Evolutionary conservation across 2,888 invertebrate species (phyloP).

Genomic region (Chelonus formosanus): DNA sequence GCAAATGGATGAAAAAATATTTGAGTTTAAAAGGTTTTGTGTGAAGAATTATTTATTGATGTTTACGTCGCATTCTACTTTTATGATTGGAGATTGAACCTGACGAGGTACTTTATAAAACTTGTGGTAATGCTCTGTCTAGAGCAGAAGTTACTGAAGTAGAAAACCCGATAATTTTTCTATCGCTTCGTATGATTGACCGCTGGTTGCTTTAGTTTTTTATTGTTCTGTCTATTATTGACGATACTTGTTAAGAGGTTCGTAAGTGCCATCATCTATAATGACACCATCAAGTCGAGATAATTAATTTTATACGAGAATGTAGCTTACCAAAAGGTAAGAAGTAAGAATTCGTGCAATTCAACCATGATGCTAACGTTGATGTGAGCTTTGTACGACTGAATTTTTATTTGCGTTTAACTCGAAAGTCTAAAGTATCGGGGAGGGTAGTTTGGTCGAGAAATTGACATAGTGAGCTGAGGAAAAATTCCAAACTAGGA

Average conservation of each 20-base stretch:
- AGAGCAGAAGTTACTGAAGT: constrained; percentile 28
- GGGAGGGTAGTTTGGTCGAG: constrained; percentile 15
- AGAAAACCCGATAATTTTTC: constrained; percentile 25
- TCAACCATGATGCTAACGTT: constrained; percentile 47
- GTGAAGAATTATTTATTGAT: not conserved
- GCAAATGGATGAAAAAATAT: not conserved
- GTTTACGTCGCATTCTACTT: not conserved
- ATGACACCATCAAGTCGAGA: not conserved
- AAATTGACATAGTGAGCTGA: constrained; percentile 11
- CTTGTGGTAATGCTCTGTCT: constrained; percentile 6
- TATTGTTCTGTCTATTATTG: not conserved
- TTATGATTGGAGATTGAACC: not conserved
- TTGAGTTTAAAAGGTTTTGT: not conserved
- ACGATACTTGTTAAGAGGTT: not conserved
- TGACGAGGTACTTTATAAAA: constrained; percentile 16
- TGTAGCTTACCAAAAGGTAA: constrained; percentile 47
- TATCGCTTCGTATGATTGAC: not conserved
- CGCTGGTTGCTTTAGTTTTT: not conserved
- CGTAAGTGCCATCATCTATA: not conserved
- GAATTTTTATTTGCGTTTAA: constrained; percentile 40
- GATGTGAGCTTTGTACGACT: constrained; percentile 37
- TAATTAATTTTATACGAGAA: not conserved
- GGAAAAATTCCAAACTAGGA: constrained; percentile 21
- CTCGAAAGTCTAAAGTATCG: constrained; percentile 25
- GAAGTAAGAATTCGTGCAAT: constrained; percentile 47